Conservation (phyloP, 1,140 invertebrate genomes). For the Nasonia giraulti region DNA sequence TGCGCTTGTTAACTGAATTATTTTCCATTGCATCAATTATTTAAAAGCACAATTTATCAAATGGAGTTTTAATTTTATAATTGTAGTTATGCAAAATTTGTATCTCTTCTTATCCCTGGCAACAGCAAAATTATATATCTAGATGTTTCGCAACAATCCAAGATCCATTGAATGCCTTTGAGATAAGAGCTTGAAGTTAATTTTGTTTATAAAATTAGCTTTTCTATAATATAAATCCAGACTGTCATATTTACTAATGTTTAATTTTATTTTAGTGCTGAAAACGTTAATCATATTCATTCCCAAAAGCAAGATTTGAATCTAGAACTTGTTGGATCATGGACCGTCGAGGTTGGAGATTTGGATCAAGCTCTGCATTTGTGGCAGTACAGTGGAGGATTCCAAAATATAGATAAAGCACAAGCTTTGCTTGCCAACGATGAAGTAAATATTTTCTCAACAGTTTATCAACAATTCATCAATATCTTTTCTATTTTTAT, state of each 20-base stretch:
- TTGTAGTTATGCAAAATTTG: background rate
- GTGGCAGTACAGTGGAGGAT: conserved; percentile 95
- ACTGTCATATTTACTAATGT: background rate
- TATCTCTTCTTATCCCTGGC: conserved; percentile 25
- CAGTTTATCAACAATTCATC: conserved; percentile 8
- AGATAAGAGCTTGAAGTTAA: conserved; percentile 7
- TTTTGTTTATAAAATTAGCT: background rate
- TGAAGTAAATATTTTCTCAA: conserved; percentile 73
- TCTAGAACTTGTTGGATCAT: conserved; percentile 87
- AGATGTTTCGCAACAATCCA: conserved; percentile 12
- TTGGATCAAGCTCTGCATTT: conserved; percentile 97
- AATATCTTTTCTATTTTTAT: background rate
- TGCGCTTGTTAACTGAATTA: background rate
- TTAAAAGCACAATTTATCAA: too few species aligned
- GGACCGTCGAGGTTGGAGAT: conserved; percentile 96
- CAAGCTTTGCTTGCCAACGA: conserved; percentile 83
- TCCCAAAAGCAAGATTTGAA: conserved; percentile 82
- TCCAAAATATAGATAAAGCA: conserved; percentile 88
- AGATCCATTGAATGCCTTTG: background rate
- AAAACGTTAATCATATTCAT: conserved; percentile 85
- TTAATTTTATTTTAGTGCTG: conserved; percentile 79
- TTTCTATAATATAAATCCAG: background rate
- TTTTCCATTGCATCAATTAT: background rate
- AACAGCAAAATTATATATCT: background rate
- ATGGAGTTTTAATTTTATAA: background rate